Base-by-base conservation (phyloP, 2,113 vertebrate species). In the Melanostigma gelatinosum region DNA sequence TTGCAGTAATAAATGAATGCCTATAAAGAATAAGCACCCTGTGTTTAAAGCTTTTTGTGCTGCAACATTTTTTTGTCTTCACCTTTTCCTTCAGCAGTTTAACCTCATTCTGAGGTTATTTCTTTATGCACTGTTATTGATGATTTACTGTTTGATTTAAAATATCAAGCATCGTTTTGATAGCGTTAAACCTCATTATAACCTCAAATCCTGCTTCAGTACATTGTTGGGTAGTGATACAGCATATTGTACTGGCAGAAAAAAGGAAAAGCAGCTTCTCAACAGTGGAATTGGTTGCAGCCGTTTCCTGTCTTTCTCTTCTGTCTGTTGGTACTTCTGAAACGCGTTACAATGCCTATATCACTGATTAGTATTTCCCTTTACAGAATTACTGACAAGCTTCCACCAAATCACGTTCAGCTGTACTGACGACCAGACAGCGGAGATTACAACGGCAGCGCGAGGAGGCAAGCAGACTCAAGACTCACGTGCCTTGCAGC, bases 401-500 rank as follows among this genome's bases (percentile, higher is more conserved):
- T 92, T 92, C 77, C 84, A 90, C 88, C 92, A 90, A 93, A 93
- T 91, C 90, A 92, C 85, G 75, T 94, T 94, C 89, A 83, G 91
- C 89, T 88, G 87, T 89, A 91, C 92, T 92, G 82, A 86, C 75
- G 80, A 85, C 80, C 92, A 95, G 94, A 94, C 94, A 92, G 86
- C 79, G 74, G 89, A 94, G 94, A 95, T 94, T 93, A 94, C 91
- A 93, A 84, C 83, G 73, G 90, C 88, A 94, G 83, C 29, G 81
- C 69, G 75, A 88, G 90, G 84, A 92, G 90, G 92, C 91, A 91
- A 95, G 94, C 90, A 91, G 91, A 95, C 94, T 95, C 92, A 75
- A 94, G 90, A 93, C 94, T 95, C 95, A 94, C 93, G 94, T 95
- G 95, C 95, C 95, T 96, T 94, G 94, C 94, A 95, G 95, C 95